Conservation (phyloP, 2,113 vertebrate genomes). For the Limanda limanda region DNA sequence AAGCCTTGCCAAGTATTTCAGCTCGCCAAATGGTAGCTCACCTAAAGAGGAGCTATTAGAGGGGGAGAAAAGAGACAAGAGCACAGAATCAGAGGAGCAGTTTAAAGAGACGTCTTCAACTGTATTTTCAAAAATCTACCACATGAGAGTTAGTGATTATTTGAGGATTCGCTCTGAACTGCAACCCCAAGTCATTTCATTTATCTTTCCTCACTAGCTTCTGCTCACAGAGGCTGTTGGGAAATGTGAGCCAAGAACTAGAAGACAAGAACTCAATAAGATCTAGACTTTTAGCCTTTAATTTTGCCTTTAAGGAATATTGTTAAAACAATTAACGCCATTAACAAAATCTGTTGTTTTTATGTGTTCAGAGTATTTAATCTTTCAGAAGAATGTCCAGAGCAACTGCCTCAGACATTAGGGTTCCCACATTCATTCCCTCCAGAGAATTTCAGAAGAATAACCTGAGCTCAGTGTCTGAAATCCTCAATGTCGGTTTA, state of each 20-base stretch:
- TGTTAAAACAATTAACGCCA: no score
- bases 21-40: conserved; percentile 33
- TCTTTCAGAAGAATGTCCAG: no score
- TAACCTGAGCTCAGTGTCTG: conserved; percentile 2
- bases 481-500: neutral
- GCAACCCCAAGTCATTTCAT: conserved; percentile 2
- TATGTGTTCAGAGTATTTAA: no score
- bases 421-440: no score
- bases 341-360: no score
- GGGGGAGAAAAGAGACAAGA: conserved; percentile 24
- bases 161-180: conserved; percentile 11
- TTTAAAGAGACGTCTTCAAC: conserved; percentile 19
- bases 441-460: no score
- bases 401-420: no score
- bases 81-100: neutral
- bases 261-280: neutral
- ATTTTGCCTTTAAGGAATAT: no score
- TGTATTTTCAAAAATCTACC: conserved; percentile 8
- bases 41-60: neutral
- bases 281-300: no score
- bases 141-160: conserved; percentile 10
- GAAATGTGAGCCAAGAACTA: neutral
- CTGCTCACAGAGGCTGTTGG: conserved; percentile 23
- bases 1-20: conserved; percentile 45
- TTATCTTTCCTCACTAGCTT: conserved; percentile 15